These are phyloP conservation scores for Leptobrachium ailaonicum DNA, from an alignment of 2,113 vertebrate genomes.

Conservation along the genomic window DNA sequence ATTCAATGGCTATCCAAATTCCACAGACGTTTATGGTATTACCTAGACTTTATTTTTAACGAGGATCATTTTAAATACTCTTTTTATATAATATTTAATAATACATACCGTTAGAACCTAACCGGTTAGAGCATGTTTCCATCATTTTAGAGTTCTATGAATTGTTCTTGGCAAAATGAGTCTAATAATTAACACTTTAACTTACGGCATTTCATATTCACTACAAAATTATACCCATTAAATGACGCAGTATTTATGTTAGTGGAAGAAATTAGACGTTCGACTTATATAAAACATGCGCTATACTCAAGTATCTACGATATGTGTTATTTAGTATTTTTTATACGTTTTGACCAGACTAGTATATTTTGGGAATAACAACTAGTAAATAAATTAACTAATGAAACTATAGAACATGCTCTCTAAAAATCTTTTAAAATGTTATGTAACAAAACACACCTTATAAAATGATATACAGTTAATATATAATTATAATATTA, in stretches of 20 bases:
- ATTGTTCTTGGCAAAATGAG: neutral
- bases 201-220: neutral
- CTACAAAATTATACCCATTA: neutral
- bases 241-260: too few species aligned
- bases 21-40: conserved; percentile 6
- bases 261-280: too few species aligned
- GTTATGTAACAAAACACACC: too few species aligned
- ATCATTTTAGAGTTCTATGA: neutral
- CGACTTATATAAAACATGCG: too few species aligned
- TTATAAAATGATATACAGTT: too few species aligned
- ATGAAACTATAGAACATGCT: neutral
- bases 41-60: conserved; percentile 24
- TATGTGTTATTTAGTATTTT: too few species aligned
- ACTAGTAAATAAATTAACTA: neutral
- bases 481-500: too few species aligned
- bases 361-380: too few species aligned
- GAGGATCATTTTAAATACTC: conserved; percentile 13
- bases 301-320: too few species aligned
- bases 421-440: too few species aligned
- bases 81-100: conserved; percentile 18
- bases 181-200: neutral
- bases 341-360: too few species aligned
- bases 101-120: neutral
- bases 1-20: conserved; percentile 32
- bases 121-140: neutral